Evolutionary conservation across 2,888 invertebrate genomes (phyloP).

Genomic region (Lepidochrysops patricia): DNA sequence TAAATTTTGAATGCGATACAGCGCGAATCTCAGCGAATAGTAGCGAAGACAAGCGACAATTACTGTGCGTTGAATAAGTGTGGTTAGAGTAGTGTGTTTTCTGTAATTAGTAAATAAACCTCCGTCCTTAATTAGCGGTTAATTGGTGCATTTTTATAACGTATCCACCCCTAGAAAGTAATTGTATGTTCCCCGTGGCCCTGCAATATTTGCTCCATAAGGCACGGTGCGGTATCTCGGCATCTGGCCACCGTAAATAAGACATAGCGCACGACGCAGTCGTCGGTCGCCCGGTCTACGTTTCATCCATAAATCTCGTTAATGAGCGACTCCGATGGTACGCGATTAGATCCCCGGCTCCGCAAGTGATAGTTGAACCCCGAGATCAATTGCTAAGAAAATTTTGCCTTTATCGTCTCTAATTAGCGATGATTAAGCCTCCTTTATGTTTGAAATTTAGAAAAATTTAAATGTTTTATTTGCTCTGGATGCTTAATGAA

Average conservation of each 20-base stretch:
- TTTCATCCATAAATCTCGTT: conserved; percentile 68
- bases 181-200: neutral
- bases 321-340: conserved; percentile 65
- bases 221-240: conserved; percentile 41
- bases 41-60: no score
- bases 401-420: conserved; percentile 18
- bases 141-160: no score
- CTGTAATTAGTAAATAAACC: no score
- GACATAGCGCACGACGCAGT: conserved; percentile 49
- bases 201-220: conserved; percentile 31
- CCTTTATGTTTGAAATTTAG: neutral
- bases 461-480: neutral
- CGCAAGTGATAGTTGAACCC: conserved; percentile 26
- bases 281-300: conserved; percentile 55
- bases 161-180: no score
- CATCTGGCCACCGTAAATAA: conserved; percentile 61
- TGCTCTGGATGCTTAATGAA: no score
- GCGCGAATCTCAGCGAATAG: no score
- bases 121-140: no score
- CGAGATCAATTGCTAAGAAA: conserved; percentile 26
- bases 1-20: no score
- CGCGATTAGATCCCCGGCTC: conserved; percentile 53
- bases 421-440: neutral
- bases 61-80: no score
- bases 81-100: no score